Evolutionary conservation across 1,140 invertebrate species (phyloP).

Genomic region (Muscidifurax raptorellus): DNA sequence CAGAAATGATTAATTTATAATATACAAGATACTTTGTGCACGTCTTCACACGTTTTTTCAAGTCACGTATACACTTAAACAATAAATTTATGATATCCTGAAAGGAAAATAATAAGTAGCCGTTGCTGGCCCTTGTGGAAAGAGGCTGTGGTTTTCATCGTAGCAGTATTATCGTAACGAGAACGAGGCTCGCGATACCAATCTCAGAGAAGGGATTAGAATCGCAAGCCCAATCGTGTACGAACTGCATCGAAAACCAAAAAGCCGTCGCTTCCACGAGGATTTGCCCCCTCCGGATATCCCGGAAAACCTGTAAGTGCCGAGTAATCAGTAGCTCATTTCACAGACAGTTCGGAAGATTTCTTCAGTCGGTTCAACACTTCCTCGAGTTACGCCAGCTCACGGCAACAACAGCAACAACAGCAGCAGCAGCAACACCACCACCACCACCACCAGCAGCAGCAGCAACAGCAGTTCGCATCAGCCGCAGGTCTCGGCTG

Average conservation of each 20-base stretch:
- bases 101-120: conserved; percentile 37
- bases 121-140: conserved; percentile 39
- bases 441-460: conserved; percentile 48
- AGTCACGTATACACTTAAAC: background rate
- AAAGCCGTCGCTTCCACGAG: background rate
- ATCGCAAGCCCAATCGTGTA: background rate
- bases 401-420: conserved; percentile 60
- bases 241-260: background rate
- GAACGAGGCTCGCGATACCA: background rate
- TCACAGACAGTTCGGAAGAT: conserved; percentile 77
- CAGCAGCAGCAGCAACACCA: conserved; percentile 48
- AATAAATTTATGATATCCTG: background rate
- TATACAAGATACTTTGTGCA: background rate
- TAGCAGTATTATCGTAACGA: background rate
- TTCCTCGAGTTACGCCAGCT: conserved; percentile 74
- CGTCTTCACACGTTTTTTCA: no score
- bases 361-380: conserved; percentile 75
- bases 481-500: conserved; percentile 46
- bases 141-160: background rate
- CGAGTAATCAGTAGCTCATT: conserved; percentile 74
- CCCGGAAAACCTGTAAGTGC: conserved; percentile 56
- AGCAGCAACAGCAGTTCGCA: conserved; percentile 59
- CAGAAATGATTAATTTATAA: background rate
- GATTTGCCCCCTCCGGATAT: background rate
- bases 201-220: background rate